These are phyloP conservation scores for Mionectes olivaceus DNA, from an alignment of 2,797 vertebrate species.

Conservation along the genomic window DNA sequence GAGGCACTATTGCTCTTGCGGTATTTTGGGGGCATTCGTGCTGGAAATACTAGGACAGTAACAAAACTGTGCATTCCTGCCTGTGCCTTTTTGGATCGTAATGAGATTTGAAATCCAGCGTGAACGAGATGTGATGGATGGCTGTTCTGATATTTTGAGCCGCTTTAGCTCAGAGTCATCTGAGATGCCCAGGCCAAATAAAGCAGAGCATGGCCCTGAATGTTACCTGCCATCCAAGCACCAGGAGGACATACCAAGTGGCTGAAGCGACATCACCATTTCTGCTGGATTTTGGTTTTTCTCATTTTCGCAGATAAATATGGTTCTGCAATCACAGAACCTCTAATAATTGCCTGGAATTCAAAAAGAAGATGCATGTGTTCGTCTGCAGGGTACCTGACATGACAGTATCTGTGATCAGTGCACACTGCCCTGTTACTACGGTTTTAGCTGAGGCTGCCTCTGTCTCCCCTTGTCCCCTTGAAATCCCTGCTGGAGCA, in stretches of 20 bases:
- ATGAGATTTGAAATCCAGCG: background rate
- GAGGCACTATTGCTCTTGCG: background rate
- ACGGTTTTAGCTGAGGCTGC: background rate
- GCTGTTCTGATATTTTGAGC: background rate
- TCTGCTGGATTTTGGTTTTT: fast-evolving
- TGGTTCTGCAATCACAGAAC: background rate
- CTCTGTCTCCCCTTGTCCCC: background rate
- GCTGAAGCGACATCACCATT: background rate
- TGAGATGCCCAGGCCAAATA: background rate
- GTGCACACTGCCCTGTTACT: background rate
- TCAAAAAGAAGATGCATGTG: background rate
- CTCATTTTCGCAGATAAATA: background rate
- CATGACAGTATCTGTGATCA: background rate
- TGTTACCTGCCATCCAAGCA: background rate
- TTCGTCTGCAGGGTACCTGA: background rate
- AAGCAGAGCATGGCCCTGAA: background rate
- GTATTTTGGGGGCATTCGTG: background rate
- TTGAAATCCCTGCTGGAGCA: background rate
- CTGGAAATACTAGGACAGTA: background rate
- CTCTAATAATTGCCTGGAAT: background rate
- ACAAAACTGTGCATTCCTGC: background rate
- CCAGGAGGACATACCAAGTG: background rate
- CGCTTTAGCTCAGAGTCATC: background rate
- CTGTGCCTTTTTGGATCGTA: background rate
- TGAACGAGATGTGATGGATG: background rate